Conservation (phyloP, 2,113 vertebrate species). For the Numida meleagris region DNA sequence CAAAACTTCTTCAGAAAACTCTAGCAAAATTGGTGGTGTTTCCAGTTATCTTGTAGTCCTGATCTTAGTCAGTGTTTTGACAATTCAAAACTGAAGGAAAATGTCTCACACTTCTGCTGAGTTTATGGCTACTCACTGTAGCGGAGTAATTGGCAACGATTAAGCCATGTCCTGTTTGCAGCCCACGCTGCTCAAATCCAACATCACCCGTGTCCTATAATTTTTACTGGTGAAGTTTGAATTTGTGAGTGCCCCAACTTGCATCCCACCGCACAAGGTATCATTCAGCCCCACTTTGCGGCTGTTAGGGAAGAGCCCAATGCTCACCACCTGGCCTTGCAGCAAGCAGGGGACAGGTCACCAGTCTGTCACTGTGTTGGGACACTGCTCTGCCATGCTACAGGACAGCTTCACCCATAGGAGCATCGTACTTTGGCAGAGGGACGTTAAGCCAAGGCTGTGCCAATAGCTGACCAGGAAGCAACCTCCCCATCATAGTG, state of each 20-base stretch:
- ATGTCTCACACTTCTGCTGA: background rate
- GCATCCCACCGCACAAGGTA: background rate
- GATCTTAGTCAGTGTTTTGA: background rate
- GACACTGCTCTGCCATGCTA: background rate
- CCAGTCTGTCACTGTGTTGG: background rate
- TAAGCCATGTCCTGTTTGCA: background rate
- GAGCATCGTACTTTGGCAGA: rapidly evolving
- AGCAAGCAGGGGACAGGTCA: background rate
- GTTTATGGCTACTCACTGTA: background rate
- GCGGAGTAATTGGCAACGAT: background rate
- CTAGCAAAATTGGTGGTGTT: background rate
- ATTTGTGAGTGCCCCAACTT: background rate
- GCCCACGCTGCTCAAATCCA: background rate
- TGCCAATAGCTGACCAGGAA: background rate
- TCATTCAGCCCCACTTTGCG: background rate
- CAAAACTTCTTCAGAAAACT: background rate
- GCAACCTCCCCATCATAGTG: background rate
- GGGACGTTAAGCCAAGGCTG: background rate
- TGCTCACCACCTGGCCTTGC: background rate
- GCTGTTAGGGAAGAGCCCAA: background rate
- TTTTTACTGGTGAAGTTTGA: background rate
- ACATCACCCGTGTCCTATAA: background rate
- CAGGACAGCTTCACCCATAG: background rate
- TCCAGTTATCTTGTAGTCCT: background rate
- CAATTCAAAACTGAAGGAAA: background rate